Base-by-base conservation (phyloP, 2,888 invertebrate species). In the Congeria kusceri region DNA sequence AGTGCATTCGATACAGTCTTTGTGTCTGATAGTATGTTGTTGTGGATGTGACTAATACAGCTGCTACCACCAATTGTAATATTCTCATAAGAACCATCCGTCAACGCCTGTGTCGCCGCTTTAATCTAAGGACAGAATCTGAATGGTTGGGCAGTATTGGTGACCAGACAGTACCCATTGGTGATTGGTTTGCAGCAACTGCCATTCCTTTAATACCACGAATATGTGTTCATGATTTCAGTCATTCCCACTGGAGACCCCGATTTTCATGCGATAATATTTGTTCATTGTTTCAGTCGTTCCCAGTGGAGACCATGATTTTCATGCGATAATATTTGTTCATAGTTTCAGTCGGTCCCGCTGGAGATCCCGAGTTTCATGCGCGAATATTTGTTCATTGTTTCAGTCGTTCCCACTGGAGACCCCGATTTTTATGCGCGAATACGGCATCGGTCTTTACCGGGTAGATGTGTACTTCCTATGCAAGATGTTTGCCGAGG, bases 401-500 rank as follows among this genome's bases (percentile, higher is more conserved):
- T 84, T 88, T 25, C 85, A 92, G 91, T 81, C 87, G 5, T 91
- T 92, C 70, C 91, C 91, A 11, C 64, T 86, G 13, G 91, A 92
- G 70, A 67, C 91, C 20, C 88, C 89, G 0, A 84, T 92, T 44
- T 92, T 91, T 80, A 65, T 91, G 46, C 73, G 91, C 70, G 92
- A 92, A 57, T 90, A 92, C 77, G 88, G 88, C 20, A 89, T 89
- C 63, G 89, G 91, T 18, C 78, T 92, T 53, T 92, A 92, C 66
- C 72, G 91, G 28, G 86, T 88, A 1, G 90, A 91, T 68, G 83
- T 89, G 1, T 92, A 92, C 74, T 92, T 88, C 77, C 39, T 92
- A 0, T 80, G 88, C 49, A 92, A 91, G 83, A 83, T 83, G 5
- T n/a, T 91, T 1, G 88, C 90, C n/a, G 92, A 92, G 86, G 91